phyloP scores from a whole-genome alignment of 1,140 invertebrate species.

The Hylyphantes graminicola region DNA sequence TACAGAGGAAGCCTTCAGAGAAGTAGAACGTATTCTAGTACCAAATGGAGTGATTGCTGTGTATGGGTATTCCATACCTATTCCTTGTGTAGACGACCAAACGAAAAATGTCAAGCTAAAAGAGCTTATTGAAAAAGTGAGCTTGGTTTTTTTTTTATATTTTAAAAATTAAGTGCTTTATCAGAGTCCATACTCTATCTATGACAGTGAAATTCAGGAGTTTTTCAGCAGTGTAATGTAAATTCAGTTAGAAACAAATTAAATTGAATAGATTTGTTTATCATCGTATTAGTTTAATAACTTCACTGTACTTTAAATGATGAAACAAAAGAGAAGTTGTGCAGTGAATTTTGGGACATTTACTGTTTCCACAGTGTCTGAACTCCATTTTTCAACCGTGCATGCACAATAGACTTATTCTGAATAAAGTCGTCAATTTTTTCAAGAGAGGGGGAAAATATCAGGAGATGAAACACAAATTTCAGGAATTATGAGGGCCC shows the following conservation, averaged over 20 bases:
- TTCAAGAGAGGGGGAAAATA: too few relatives aligned
- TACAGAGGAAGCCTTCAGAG: slow-evolving; percentile 64
- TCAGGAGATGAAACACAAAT: too few relatives aligned
- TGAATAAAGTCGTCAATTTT: too few relatives aligned
- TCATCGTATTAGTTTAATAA: too few relatives aligned
- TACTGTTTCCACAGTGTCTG: background rate
- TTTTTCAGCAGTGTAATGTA: too few relatives aligned
- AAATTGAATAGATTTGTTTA: too few relatives aligned
- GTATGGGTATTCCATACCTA: slow-evolving; percentile 56
- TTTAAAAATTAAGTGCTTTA: background rate
- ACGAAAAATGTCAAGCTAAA: background rate
- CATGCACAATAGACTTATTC: too few relatives aligned
- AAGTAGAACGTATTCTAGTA: slow-evolving; percentile 64
- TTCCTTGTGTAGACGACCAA: slow-evolving; percentile 17
- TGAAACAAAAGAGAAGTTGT: background rate
- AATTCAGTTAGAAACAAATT: too few relatives aligned
- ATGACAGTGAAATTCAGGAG: too few relatives aligned
- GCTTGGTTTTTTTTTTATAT: background rate
- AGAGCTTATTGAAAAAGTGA: slow-evolving; percentile 15
- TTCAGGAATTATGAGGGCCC: too few relatives aligned
- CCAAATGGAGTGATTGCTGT: slow-evolving; percentile 65
- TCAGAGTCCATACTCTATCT: too few relatives aligned
- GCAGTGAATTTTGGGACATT: background rate
- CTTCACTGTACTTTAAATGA: background rate
- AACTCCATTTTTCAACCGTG: background rate